Evolutionary conservation across 2,888 invertebrate species (phyloP).

Genomic region (Harmothoe impar): DNA sequence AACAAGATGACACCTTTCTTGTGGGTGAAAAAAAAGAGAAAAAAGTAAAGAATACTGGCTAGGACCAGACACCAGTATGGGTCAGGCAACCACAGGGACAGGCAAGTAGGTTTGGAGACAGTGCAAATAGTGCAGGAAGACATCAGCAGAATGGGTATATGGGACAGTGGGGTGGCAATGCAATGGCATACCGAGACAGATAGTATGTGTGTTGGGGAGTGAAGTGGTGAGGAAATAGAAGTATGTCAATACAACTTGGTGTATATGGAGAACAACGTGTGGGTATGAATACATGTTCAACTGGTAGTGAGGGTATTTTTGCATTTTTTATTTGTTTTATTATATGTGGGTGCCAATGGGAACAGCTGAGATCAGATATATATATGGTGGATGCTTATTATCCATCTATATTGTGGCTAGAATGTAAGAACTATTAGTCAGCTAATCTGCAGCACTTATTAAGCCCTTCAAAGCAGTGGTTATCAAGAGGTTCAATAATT

Average conservation of each 20-base stretch:
- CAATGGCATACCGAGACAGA: background rate
- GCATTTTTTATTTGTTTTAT: background rate
- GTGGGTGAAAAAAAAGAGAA: no score
- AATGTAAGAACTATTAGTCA: no score
- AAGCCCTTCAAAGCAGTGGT: no score
- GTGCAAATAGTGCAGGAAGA: slow-evolving; percentile 5
- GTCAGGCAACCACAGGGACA: background rate
- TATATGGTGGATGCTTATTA: no score
- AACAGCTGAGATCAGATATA: no score
- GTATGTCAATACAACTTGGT: background rate
- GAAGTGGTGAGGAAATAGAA: background rate
- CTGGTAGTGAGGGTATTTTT: background rate
- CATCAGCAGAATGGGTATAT: background rate
- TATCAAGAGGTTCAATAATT: no score
- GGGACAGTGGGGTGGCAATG: background rate
- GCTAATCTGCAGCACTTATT: no score
- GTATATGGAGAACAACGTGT: background rate
- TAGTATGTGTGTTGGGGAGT: background rate
- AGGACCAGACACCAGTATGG: background rate
- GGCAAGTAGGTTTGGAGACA: slow-evolving; percentile 31
- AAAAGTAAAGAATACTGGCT: background rate
- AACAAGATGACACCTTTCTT: no score
- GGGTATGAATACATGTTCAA: slow-evolving; percentile 20
- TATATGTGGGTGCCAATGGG: no score
- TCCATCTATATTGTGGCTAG: no score